Conservation (phyloP, 2,888 invertebrate species). For the Dione juno region DNA sequence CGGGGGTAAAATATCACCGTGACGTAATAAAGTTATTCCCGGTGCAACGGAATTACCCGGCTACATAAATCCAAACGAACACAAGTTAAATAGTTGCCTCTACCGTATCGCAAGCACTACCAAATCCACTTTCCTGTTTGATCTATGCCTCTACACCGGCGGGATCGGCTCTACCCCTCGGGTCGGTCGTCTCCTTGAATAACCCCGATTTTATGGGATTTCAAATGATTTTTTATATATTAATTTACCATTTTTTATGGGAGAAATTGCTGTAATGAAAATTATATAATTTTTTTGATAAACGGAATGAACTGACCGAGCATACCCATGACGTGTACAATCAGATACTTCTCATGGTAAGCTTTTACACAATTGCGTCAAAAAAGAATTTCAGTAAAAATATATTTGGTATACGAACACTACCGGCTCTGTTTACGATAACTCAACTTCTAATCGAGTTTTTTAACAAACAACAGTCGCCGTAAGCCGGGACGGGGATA, state of each 20-base stretch:
- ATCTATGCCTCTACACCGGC: constrained; percentile 47
- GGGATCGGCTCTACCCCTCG: not conserved
- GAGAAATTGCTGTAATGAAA: no score
- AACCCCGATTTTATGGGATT: not conserved
- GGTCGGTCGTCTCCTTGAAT: not conserved
- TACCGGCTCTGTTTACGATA: constrained; percentile 41
- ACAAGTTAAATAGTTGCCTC: constrained; percentile 44
- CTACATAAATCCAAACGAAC: constrained; percentile 43
- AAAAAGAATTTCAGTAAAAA: not conserved
- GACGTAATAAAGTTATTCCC: constrained; percentile 43
- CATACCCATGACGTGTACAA: no score
- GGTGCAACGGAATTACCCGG: constrained; percentile 39
- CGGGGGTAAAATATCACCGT: constrained; percentile 42
- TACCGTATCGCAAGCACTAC: constrained; percentile 39
- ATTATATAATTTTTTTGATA: no score
- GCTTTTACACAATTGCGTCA: no score
- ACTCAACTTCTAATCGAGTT: constrained; percentile 51
- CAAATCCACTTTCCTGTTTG: constrained; percentile 46
- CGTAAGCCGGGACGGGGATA: not conserved
- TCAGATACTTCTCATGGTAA: no score
- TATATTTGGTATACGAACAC: not conserved
- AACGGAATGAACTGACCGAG: no score
- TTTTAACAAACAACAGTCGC: constrained; percentile 64
- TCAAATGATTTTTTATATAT: not conserved
- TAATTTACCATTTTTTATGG: not conserved